phyloP scores from a whole-genome alignment of 2,888 invertebrate genomes.

The Eilema sororculum region DNA sequence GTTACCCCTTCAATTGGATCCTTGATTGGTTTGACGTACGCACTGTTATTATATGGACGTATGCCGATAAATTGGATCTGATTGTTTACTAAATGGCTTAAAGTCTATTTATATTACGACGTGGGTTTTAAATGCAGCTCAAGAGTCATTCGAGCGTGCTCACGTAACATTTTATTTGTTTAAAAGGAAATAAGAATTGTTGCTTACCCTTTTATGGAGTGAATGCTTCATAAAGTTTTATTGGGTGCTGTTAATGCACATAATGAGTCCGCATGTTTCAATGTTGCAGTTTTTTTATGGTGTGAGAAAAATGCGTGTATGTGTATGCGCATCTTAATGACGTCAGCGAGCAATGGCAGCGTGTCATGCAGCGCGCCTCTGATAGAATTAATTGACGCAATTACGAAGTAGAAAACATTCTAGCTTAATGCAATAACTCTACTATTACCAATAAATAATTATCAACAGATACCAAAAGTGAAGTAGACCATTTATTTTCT shows the following conservation, averaged over 20 bases:
- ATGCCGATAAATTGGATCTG: conserved; percentile 79
- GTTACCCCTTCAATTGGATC: conserved; percentile 85
- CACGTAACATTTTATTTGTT: conserved; percentile 52
- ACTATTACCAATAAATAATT: conserved; percentile 73
- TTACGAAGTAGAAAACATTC: conserved; percentile 82
- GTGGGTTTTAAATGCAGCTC: conserved; percentile 36
- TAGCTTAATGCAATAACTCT: conserved; percentile 69
- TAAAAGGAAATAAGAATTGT: conserved; percentile 59
- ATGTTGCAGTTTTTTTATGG: conserved; percentile 66
- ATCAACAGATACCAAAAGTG: conserved; percentile 54
- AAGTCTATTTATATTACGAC: conserved; percentile 55
- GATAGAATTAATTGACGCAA: conserved; percentile 82
- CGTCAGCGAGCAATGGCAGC: conserved; percentile 68
- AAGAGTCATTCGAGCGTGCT: conserved; percentile 39
- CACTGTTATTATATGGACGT: conserved; percentile 75
- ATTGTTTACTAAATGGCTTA: conserved; percentile 72
- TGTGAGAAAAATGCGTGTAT: conserved; percentile 75
- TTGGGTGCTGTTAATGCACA: conserved; percentile 64
- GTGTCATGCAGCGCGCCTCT: conserved; percentile 73
- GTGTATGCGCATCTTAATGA: conserved; percentile 77
- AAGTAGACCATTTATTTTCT: conserved; percentile 31
- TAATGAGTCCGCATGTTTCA: conserved; percentile 65
- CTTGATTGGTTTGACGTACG: conserved; percentile 84
- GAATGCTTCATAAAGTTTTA: conserved; percentile 68
- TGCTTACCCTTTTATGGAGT: conserved; percentile 62